phyloP scores from a whole-genome alignment of 2,888 invertebrate genomes.

The Holacanthella duospinosa region DNA sequence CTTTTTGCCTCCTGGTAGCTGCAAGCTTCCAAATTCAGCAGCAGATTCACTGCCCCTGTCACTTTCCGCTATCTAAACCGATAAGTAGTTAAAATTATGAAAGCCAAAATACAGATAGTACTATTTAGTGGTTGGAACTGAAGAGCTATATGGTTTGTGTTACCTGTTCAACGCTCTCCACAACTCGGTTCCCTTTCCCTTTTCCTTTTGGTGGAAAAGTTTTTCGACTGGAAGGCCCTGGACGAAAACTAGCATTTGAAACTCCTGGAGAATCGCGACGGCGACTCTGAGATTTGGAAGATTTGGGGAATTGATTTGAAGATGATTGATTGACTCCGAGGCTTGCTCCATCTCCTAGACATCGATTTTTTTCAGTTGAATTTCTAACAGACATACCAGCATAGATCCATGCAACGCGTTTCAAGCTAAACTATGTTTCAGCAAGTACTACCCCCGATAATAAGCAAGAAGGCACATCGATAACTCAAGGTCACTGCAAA shows the following conservation, averaged over 20 bases:
- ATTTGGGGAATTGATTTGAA: background rate
- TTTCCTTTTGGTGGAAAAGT: background rate
- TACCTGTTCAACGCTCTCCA: background rate
- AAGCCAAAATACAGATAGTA: background rate
- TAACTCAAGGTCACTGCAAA: no score
- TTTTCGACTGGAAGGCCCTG: background rate
- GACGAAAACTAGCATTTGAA: background rate
- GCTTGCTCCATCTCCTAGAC: conserved; percentile 3
- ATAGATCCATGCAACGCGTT: no score
- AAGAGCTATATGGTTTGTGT: background rate
- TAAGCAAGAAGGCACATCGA: no score
- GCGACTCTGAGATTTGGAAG: conserved; percentile 5
- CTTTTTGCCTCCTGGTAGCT: conserved; percentile 75
- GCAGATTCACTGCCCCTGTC: conserved; percentile 44
- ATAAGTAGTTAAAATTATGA: background rate
- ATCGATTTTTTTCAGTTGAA: background rate
- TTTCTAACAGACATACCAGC: no score
- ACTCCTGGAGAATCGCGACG: conserved; percentile 13
- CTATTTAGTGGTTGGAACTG: no score
- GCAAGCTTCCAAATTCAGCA: conserved; percentile 59
- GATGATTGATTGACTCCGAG: conserved; percentile 9
- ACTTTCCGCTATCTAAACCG: conserved; percentile 45
- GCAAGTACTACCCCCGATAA: no score
- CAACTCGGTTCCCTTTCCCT: background rate
- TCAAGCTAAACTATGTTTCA: no score